A percentile compares a stretch with the other conserved stretches of the same genome.
phyloP scores from a whole-genome alignment of 2,888 invertebrate genomes.

The Antheraea assamensis region DNA sequence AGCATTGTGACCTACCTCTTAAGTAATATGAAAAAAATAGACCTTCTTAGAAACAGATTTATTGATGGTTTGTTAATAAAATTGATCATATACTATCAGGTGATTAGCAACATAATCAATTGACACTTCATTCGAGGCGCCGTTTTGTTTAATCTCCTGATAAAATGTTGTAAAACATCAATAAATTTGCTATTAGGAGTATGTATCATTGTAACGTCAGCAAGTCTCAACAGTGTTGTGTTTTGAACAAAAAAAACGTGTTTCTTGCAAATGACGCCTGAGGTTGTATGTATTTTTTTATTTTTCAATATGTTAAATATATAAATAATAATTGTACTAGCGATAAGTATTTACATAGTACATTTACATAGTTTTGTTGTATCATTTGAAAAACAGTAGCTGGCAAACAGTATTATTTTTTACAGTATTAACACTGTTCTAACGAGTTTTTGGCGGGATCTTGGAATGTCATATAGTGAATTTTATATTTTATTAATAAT shows the following conservation, averaged over 20 bases:
- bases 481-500: too few species aligned
- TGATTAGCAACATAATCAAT: constrained; percentile 18
- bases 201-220: constrained; percentile 11
- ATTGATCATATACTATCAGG: constrained; percentile 8
- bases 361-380: not conserved
- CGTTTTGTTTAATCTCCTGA: constrained; percentile 18
- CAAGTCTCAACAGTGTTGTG: not conserved
- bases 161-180: constrained; percentile 15
- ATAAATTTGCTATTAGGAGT: constrained; percentile 5
- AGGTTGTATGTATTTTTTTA: constrained; percentile 7
- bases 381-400: not conserved
- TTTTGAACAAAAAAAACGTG: constrained; percentile 1
- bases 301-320: not conserved
- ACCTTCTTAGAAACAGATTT: not conserved
- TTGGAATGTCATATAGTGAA: too few species aligned
- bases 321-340: not conserved
- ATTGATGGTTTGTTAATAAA: not conserved
- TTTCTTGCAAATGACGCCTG: not conserved
- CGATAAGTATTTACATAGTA: not conserved
- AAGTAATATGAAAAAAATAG: not conserved
- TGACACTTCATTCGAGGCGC: constrained; percentile 19
- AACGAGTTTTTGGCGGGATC: too few species aligned
- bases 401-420: not conserved
- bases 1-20: too few species aligned
- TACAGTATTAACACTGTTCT: not conserved